These are phyloP conservation scores for Drosophila ohnishii DNA, from an alignment of 1,140 invertebrate species.

Conservation along the genomic window DNA sequence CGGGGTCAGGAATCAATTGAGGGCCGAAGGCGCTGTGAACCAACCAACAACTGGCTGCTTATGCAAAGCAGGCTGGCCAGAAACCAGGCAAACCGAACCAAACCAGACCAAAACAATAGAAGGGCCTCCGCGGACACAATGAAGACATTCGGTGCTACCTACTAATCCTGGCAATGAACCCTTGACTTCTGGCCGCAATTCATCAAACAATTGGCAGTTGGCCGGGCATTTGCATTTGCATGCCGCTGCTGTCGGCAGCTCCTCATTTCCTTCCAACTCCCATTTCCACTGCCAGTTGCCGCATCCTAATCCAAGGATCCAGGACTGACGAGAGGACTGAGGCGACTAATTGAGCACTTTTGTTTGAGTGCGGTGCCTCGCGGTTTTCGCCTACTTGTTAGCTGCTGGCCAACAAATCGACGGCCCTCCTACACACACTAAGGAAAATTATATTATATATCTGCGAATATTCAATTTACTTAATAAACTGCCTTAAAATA, in stretches of 20 bases:
- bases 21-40: slow-evolving; percentile 31
- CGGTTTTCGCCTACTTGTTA: slow-evolving; percentile 73
- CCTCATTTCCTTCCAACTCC: slow-evolving; percentile 3
- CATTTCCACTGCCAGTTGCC: slow-evolving; percentile 12
- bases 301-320: slow-evolving; percentile 30
- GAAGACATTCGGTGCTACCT: slow-evolving; percentile 57
- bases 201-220: slow-evolving; percentile 64
- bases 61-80: slow-evolving; percentile 37
- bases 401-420: slow-evolving; percentile 36
- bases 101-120: slow-evolving; percentile 4
- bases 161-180: slow-evolving; percentile 62
- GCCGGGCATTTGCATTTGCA: slow-evolving; percentile 51
- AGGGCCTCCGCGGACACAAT: slow-evolving; percentile 33
- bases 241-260: slow-evolving; percentile 34
- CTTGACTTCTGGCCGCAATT: slow-evolving; percentile 60
- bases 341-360: slow-evolving; percentile 77
- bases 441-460: background rate
- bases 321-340: slow-evolving; percentile 4
- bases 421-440: slow-evolving; percentile 27
- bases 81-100: slow-evolving; percentile 17
- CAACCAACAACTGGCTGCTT: slow-evolving; percentile 31
- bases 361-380: slow-evolving; percentile 63
- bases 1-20: slow-evolving; percentile 60
- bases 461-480: background rate
- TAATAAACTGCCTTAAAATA: background rate